Evolutionary conservation across 2,888 invertebrate genomes (phyloP).

Genomic region (Argyra leucocephala): DNA sequence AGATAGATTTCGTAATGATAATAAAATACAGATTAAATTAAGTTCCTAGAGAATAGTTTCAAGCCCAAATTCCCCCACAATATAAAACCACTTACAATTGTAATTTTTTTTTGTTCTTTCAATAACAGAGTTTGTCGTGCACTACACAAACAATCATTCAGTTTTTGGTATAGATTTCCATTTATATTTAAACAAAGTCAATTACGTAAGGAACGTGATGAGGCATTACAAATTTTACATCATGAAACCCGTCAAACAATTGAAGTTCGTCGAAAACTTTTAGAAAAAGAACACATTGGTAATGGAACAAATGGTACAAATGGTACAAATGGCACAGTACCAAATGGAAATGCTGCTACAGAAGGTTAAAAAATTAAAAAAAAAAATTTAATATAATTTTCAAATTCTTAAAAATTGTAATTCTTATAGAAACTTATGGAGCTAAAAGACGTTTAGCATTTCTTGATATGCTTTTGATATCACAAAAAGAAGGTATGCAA

Average conservation of each 20-base stretch:
- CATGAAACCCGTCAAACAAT: conserved; percentile 38
- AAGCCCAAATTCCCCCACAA: no score
- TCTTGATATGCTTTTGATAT: conserved; percentile 45
- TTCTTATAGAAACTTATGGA: conserved; percentile 28
- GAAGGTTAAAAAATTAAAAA: neutral
- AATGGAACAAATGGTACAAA: neutral
- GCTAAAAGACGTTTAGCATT: conserved; percentile 42
- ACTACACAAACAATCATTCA: conserved; percentile 7
- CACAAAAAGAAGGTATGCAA: conserved; percentile 41
- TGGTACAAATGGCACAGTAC: neutral
- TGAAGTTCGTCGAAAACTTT: conserved; percentile 30
- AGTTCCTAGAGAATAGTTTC: no score
- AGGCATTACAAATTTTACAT: conserved; percentile 32
- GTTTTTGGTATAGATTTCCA: neutral
- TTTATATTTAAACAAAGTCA: conserved; percentile 28
- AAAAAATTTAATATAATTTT: neutral
- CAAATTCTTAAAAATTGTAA: neutral
- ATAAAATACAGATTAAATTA: no score
- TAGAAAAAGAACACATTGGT: conserved; percentile 27
- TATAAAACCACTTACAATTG: no score
- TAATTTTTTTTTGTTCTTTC: no score
- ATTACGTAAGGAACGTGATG: conserved; percentile 27
- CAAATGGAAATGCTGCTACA: neutral
- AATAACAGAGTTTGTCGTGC: neutral
- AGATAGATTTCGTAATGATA: no score